These are phyloP conservation scores for Coecobrya sp. DNA, from an alignment of 2,888 invertebrate genomes.

Conservation along the genomic window DNA sequence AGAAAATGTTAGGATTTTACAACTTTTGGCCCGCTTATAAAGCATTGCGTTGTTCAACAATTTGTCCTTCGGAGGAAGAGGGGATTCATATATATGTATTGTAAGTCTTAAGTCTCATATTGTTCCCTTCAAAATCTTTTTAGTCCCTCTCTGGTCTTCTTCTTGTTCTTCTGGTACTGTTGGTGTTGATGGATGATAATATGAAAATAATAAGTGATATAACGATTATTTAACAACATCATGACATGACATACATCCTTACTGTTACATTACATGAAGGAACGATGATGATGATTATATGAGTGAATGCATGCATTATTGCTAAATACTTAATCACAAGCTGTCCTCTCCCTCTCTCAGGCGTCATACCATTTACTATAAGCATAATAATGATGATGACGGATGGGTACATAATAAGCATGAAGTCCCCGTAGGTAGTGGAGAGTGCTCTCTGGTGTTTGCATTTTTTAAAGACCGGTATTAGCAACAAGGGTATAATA, in stretches of 20 bases:
- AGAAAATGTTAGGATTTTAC: conserved; percentile 55
- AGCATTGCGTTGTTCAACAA: conserved; percentile 64
- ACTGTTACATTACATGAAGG: not conserved
- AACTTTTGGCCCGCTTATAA: conserved; percentile 71
- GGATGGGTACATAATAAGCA: not conserved
- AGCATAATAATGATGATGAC: conserved; percentile 2
- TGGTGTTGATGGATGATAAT: conserved; percentile 59
- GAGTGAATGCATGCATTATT: conserved; percentile 51
- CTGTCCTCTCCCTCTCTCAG: conserved; percentile 64
- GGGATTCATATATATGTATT: not conserved
- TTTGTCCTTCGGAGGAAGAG: conserved; percentile 74
- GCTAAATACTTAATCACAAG: conserved; percentile 74
- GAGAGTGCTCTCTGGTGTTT: not conserved
- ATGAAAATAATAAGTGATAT: conserved; percentile 79
- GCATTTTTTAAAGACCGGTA: conserved; percentile 22
- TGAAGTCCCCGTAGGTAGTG: not conserved
- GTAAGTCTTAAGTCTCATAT: conserved; percentile 39
- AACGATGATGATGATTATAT: not conserved
- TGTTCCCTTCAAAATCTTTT: conserved; percentile 70
- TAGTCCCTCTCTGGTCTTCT: conserved; percentile 9
- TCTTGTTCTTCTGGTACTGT: conserved; percentile 20
- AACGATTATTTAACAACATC: conserved; percentile 80
- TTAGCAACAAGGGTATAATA: conserved; percentile 13
- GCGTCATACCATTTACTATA: not conserved
- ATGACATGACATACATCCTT: conserved; percentile 74